Base-by-base conservation (phyloP, 2,113 vertebrate species). In the Pterocles gutturalis region DNA sequence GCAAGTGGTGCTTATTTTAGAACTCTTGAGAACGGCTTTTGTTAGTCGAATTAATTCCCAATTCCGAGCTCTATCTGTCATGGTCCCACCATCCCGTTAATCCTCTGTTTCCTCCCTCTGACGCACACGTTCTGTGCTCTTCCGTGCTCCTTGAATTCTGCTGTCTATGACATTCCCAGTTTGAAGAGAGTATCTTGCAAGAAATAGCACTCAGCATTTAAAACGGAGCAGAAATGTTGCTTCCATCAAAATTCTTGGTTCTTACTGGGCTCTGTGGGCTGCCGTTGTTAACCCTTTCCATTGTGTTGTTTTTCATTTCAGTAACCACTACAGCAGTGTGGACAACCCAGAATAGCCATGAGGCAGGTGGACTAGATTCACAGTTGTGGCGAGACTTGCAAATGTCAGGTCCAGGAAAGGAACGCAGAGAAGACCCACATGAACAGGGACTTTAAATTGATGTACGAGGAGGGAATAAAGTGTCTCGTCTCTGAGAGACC, bases 301-400 rank as follows among this genome's bases (percentile, higher is more conserved):
- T 97, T 97, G 79, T 97, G 92, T 97, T 95, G 90, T 96, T 97
- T 97, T 95, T 96, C 89, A 96, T 97, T 97, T 94, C 97, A 97
- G 96, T 97, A 96, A 96, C 94, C 65, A 76, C 95, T 96, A 95
- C 96, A 97, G 83, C 96, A 95, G 28, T 96, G 81, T 95, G 96
- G 96, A 97, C 95, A 96, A 87, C 91, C 94, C 96, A 96, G 78
- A 97, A 96, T 97, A 97, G 97, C 95, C 38, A 96, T 96, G 93
- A 90, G 95, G 94, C 94, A 95, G 94, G 97, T 96, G 95, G 92
- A 92, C 62, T 97, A 97, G 96, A 95, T 97, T 83, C 97, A 95
- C 95, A 95, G 80, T 97, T 95, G 94, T 97, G 96, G 61, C 95
- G 91, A 96, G 70, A 94, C 93, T 96, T 96, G 81, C 89, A 96